Base-by-base conservation (phyloP, 2,888 invertebrate genomes). In the Meiosimyza platycephala region DNA sequence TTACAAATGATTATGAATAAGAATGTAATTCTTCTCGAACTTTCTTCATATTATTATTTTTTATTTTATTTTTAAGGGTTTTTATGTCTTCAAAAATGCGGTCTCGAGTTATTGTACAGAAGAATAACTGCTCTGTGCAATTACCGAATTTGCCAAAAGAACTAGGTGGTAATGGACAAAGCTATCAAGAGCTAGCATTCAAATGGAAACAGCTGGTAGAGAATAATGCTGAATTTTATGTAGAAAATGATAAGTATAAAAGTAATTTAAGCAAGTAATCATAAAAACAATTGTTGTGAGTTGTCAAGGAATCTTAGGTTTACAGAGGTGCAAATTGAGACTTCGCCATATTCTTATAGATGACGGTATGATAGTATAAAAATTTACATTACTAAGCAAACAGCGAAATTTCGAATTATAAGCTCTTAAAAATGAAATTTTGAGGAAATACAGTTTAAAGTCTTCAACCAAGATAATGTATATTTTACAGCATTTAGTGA, bases 51-150 rank as follows among this genome's bases (percentile, higher is more conserved):
- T 59, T 28, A 52, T 63, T 51, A 16, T 59, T 52, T 11, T 40
- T 73, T 47, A n/a, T 63, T 22, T 2, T 22, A 22, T 7, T 55
- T 71, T 75, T 52, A 15, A 85, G 85, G 28, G 78, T 86, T 40
- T 87, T 87, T 71, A 87, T 87, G 87, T 82, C 85, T 3, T 18
- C 84, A 7, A 87, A 87, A 79, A 85, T 87, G 82, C 82, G 83
- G 65, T 83, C 85, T 0, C 82, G 87, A 6, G 78, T 87, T 12
- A 74, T 81, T 15, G 84, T 87, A 3, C 82, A 80, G 59, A 80
- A 78, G 62, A 75, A 76, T 12, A 74, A 79, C 40, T 81, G 84
- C 3, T 82, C 81, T 18, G 80, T 85, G 11, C 79, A 78, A 57
- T 82, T 82, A 63, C 78, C 80, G 12, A 79, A 80, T 72, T 72